These are phyloP conservation scores for Eilema depressum DNA, from an alignment of 2,888 invertebrate genomes.

Conservation along the genomic window DNA sequence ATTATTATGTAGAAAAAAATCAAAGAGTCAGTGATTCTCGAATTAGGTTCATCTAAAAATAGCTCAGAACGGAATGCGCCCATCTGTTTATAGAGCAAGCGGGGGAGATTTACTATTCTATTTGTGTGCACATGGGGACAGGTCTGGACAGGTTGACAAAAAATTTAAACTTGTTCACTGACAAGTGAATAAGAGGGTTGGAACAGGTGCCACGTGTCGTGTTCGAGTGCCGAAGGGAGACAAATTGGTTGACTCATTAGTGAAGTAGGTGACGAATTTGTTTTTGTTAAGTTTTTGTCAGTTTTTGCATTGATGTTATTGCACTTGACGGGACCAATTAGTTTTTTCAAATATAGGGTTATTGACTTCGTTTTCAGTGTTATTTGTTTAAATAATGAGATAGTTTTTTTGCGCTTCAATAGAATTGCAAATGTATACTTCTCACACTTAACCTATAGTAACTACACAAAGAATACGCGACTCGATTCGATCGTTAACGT, in stretches of 20 bases:
- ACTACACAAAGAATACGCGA: conserved; percentile 68
- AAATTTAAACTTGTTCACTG: conserved; percentile 47
- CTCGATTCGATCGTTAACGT: conserved; percentile 56
- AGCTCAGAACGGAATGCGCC: conserved; percentile 74
- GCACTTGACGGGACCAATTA: not conserved
- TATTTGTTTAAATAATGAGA: not conserved
- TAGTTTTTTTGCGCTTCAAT: not conserved
- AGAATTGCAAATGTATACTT: not conserved
- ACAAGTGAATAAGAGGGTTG: conserved; percentile 51
- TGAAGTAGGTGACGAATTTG: conserved; percentile 18
- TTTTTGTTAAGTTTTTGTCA: conserved; percentile 13
- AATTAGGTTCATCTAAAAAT: conserved; percentile 80
- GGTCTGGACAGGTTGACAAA: conserved; percentile 73
- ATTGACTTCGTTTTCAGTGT: not conserved
- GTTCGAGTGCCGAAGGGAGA: conserved; percentile 21
- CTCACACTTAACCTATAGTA: conserved; percentile 31
- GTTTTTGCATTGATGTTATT: conserved; percentile 1
- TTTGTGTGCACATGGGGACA: conserved; percentile 63
- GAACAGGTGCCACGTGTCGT: conserved; percentile 47
- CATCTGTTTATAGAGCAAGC: conserved; percentile 81
- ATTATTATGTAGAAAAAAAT: conserved; percentile 48
- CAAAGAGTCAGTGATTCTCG: conserved; percentile 67
- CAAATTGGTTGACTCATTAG: conserved; percentile 25
- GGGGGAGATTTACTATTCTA: conserved; percentile 74
- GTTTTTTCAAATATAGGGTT: not conserved